These are phyloP conservation scores for Prionace glauca DNA, from an alignment of 2,797 vertebrate species.

Conservation along the genomic window DNA sequence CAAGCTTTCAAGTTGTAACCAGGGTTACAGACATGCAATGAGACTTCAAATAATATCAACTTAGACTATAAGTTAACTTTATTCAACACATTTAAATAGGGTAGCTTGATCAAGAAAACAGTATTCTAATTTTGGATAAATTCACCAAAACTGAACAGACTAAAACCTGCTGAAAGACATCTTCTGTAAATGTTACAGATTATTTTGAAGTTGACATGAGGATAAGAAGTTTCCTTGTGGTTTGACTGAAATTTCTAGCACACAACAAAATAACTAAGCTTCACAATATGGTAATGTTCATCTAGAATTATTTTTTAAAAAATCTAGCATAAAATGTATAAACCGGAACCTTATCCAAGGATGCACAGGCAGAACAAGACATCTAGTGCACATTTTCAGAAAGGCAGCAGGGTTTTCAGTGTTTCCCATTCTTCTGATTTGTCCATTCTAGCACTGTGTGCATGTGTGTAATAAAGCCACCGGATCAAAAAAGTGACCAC, in stretches of 20 bases:
- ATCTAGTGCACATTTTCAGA: not conserved
- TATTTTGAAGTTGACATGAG: not conserved
- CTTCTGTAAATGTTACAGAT: not conserved
- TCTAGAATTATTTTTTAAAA: not conserved
- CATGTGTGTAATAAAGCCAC: not conserved
- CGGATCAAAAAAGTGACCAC: not conserved
- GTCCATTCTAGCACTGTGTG: too few species aligned
- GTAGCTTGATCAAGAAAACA: not conserved
- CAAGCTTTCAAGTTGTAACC: not conserved
- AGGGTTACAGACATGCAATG: not conserved
- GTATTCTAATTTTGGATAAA: not conserved
- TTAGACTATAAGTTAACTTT: not conserved
- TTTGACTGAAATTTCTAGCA: not conserved
- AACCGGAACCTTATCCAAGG: not conserved
- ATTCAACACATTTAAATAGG: not conserved
- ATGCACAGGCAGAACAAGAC: not conserved
- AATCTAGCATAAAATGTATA: not conserved
- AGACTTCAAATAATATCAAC: slow-evolving; percentile 1
- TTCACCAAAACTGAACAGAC: not conserved
- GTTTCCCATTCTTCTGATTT: not conserved
- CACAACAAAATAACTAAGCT: not conserved
- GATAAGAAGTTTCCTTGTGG: not conserved
- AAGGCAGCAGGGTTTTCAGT: not conserved
- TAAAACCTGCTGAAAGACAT: not conserved
- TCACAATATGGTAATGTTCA: not conserved